Conservation (phyloP, 2,797 vertebrate species). For the Gobionotothen gibberifrons region DNA sequence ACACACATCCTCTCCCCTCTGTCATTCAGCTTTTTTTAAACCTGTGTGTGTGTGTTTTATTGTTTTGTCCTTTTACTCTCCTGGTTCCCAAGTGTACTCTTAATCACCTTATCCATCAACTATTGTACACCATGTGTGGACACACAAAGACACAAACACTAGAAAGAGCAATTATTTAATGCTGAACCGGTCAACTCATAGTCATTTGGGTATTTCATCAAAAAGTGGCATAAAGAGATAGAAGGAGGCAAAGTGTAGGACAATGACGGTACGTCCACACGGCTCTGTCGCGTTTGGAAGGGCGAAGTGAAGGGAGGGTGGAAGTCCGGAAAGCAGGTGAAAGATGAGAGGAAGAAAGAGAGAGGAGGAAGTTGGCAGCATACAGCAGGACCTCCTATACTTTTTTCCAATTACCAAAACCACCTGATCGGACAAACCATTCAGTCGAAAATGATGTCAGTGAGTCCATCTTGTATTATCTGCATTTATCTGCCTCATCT, state of each 20-base stretch:
- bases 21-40: slow-evolving; percentile 55
- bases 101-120: slow-evolving; percentile 74
- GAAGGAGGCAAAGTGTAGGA: slow-evolving; percentile 27
- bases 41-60: slow-evolving; percentile 34
- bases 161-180: slow-evolving; percentile 51
- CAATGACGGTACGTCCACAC: not conserved
- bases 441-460: slow-evolving; percentile 8
- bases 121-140: slow-evolving; percentile 46
- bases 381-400: slow-evolving; percentile 30
- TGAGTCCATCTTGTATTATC: slow-evolving; percentile 23
- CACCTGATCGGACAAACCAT: slow-evolving; percentile 38
- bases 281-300: too few species aligned
- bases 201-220: slow-evolving; percentile 57
- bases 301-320: not conserved
- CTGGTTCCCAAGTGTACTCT: slow-evolving; percentile 65
- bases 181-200: slow-evolving; percentile 47
- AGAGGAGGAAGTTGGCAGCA: slow-evolving; percentile 29
- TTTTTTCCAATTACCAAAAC: slow-evolving; percentile 36
- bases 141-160: slow-evolving; percentile 51
- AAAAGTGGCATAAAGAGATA: slow-evolving; percentile 36
- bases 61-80: slow-evolving; percentile 58
- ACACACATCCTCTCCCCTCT: slow-evolving; percentile 34
- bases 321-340: slow-evolving; percentile 30
- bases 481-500: slow-evolving; percentile 30
- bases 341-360: slow-evolving; percentile 39